Conservation (phyloP, 2,113 vertebrate species). For the Vulpes lagopus region DNA sequence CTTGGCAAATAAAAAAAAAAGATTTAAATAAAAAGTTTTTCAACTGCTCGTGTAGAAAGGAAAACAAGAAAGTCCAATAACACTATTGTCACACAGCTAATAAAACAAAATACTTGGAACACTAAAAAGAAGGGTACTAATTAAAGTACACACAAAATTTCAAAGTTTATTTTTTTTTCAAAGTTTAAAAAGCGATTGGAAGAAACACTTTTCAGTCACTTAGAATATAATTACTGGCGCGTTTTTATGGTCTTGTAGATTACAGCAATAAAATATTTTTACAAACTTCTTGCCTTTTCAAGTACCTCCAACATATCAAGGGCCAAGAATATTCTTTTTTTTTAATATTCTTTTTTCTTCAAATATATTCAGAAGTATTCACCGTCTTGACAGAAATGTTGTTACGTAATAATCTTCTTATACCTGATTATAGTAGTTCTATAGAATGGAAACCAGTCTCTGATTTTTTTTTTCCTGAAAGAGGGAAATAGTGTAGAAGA, state of each 20-base stretch:
- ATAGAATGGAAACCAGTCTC: constrained; percentile 67
- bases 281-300: constrained; percentile 39
- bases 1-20: neutral
- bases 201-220: constrained; percentile 60
- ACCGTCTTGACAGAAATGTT: constrained; percentile 62
- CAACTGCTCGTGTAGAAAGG: neutral
- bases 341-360: constrained; percentile 66
- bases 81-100: constrained; percentile 61
- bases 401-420: constrained; percentile 74
- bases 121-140: constrained; percentile 69
- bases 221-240: constrained; percentile 29
- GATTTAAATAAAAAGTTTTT: constrained; percentile 14
- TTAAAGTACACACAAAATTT: constrained; percentile 33
- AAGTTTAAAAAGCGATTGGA: constrained; percentile 47
- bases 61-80: constrained; percentile 58
- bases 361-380: constrained; percentile 77
- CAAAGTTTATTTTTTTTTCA: neutral
- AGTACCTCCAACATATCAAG: constrained; percentile 59
- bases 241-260: constrained; percentile 59
- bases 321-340: constrained; percentile 44
- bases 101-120: constrained; percentile 36
- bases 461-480: constrained; percentile 47
- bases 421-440: constrained; percentile 64
- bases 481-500: neutral
- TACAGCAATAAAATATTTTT: constrained; percentile 62